Percentiles rank a stretch among this genome's conserved stretches.
Evolutionary conservation across 2,888 invertebrate species (phyloP).

Genomic region (Esperia sulphurella): DNA sequence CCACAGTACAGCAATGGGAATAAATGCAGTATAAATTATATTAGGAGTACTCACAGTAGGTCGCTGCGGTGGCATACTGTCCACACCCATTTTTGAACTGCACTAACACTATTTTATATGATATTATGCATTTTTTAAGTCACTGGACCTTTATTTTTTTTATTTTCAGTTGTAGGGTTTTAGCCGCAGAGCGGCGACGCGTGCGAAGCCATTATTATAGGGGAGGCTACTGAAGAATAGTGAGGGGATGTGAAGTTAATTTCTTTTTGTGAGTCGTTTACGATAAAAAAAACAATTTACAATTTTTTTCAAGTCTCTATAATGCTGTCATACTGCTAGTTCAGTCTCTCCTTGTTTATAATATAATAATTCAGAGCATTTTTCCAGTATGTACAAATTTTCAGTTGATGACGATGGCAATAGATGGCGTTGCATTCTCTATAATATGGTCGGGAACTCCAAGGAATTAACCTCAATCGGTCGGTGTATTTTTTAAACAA

Average conservation of each 20-base stretch:
- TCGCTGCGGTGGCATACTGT: conserved; percentile 50
- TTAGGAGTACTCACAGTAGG: conserved; percentile 39
- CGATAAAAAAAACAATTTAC: no score
- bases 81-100: conserved; percentile 54
- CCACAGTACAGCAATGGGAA: background rate
- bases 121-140: conserved; percentile 23
- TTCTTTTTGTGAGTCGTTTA: background rate
- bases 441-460: no score
- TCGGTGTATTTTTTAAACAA: no score
- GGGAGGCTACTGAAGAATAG: conserved; percentile 5
- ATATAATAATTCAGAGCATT: no score
- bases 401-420: no score
- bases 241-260: background rate
- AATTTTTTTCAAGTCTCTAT: no score
- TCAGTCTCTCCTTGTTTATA: no score
- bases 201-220: conserved; percentile 6
- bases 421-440: no score
- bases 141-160: conserved; percentile 16
- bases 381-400: no score
- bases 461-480: no score
- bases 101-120: conserved; percentile 31
- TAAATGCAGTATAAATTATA: background rate
- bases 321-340: no score
- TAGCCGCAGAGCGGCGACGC: conserved; percentile 23
- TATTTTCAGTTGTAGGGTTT: conserved; percentile 7